Evolutionary conservation across 2,888 invertebrate species (phyloP).

Genomic region (Drosophila acutilabella): DNA sequence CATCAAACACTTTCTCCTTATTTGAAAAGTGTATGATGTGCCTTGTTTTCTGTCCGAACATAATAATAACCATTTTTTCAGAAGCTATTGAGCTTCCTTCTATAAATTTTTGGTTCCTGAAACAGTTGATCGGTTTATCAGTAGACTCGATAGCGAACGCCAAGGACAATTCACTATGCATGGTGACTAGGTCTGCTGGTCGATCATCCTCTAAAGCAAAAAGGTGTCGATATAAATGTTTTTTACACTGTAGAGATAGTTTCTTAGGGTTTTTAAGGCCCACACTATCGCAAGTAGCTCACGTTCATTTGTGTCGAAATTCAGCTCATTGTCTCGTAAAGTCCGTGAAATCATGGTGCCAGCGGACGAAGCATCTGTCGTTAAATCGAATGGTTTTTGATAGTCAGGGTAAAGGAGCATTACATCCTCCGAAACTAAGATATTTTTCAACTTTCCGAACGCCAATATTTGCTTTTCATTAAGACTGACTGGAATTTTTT

Average conservation of each 20-base stretch:
- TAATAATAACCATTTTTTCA: neutral
- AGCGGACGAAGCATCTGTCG: neutral
- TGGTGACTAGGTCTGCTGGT: neutral
- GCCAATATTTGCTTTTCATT: too few species aligned
- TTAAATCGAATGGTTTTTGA: neutral
- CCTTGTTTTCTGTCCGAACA: constrained; percentile 1
- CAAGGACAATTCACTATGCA: constrained; percentile 7
- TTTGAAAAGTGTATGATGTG: constrained; percentile 14
- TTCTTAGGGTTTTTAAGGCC: neutral
- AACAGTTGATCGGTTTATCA: constrained; percentile 10
- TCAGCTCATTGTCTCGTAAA: neutral
- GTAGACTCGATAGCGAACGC: constrained; percentile 4
- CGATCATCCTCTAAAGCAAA: neutral
- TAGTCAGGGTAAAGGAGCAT: constrained; percentile 10
- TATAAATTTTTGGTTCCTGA: constrained; percentile 16
- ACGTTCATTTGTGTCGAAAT: neutral
- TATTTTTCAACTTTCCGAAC: neutral
- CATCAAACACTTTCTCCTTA: constrained; percentile 1
- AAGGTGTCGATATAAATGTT: neutral
- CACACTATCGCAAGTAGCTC: neutral
- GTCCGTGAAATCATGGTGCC: neutral
- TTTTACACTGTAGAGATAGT: neutral
- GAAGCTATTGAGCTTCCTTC: constrained; percentile 6
- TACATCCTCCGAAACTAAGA: neutral
- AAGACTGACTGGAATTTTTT: too few species aligned